Evolutionary conservation across 2,888 invertebrate species (phyloP), one percentile per base, ranked within the genome.

Genomic region (Macropis europaea): DNA sequence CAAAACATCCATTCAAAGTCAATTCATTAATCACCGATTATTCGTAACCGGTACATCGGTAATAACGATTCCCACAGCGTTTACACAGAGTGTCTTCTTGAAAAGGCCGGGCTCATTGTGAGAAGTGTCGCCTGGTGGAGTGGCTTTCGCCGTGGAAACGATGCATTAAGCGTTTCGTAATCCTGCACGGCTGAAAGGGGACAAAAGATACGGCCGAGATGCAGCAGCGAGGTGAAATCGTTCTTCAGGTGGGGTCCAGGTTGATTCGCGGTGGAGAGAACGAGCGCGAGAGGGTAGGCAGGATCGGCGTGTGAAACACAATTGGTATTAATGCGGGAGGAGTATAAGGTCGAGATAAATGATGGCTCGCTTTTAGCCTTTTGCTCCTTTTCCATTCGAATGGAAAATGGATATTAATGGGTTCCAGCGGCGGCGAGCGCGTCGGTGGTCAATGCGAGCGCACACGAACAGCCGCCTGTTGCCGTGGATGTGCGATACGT

Each of bases 391-490:
- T 83, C 75, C 78, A 79, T 83, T 80, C 75, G 74, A 79, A 83
- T 76, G 80, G 84, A 82, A 87, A 87, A 88, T 86, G 84, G 85
- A 88, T 87, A 88, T 88, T 88, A 88, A 88, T 88, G 87, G 83
- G 70, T 47, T 47, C 64, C 72, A 52, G 60, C 73, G 79, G 76
- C 72, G 54, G 60, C 73, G 79, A 77, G 74, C 64, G 63, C 69
- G 63, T 63, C 73, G 71, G 71, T 72, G 83, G 81, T 81, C 80
- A 81, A 68, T 73, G 43, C 50, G 30, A 57, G 63, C 61, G 62
- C 30, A 24, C 42, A 30, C 40, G 42, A 26, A 9, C 42, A 9
- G 42, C 61, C 43, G 54, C 43, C 56, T 42, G 72, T 71, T 62
- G 68, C 76, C 50, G 56, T 62, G 43, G 38, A 62, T 50, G 71